Conservation (phyloP, 53 echinoderm and acorn worm species). For the Echinometra lucunter region DNA sequence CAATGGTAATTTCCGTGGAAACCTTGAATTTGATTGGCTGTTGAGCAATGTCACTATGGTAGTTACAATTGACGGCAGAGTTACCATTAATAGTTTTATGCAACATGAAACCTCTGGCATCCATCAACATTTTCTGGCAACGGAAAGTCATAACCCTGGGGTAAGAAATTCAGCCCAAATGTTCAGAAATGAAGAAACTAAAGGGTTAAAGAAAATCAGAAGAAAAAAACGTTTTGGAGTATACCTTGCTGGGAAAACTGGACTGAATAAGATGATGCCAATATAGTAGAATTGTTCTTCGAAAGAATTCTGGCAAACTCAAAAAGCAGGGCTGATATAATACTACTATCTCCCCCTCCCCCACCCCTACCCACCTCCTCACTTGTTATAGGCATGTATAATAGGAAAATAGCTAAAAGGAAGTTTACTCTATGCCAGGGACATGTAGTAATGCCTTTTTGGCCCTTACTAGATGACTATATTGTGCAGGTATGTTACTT, state of each 20-base stretch:
- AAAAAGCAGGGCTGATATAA: background rate
- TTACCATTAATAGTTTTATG: too few species aligned
- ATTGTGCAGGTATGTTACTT: background rate
- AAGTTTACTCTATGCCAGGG: background rate
- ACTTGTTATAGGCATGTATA: too few species aligned
- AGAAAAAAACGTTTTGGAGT: background rate
- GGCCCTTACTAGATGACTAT: background rate
- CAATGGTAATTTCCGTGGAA: too few species aligned
- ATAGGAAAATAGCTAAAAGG: too few species aligned
- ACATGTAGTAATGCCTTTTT: background rate
- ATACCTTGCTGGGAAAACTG: background rate
- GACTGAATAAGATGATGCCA: background rate
- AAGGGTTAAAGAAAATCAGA: background rate
- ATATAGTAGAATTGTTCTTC: background rate
- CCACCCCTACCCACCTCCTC: too few species aligned
- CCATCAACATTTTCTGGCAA: conserved; percentile 38
- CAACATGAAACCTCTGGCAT: background rate
- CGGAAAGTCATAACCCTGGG: conserved; percentile 24
- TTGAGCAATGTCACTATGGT: too few species aligned
- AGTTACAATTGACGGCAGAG: too few species aligned
- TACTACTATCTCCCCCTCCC: background rate
- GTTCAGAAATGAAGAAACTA: background rate
- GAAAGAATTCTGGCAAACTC: background rate
- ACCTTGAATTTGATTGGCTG: too few species aligned
- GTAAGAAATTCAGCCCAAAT: too few species aligned